Base-by-base conservation (phyloP, 2,888 invertebrate genomes). In the Cantharis lateralis region DNA sequence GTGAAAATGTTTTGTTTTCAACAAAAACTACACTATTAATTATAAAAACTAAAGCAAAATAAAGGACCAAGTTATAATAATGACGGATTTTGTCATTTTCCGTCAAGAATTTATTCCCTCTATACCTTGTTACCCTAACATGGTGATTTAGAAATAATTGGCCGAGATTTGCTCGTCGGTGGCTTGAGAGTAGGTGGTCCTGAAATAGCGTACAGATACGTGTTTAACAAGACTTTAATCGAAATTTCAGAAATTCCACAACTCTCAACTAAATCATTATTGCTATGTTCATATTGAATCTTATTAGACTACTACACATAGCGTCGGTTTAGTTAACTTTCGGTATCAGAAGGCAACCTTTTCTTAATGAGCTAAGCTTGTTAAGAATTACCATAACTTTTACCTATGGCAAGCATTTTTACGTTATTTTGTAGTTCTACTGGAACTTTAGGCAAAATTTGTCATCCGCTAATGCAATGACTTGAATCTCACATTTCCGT, bases 171-270 rank as follows among this genome's bases (percentile, higher is more conserved):
- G 81, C 80, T 79, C 81, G 77, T 76, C 71, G 75, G 79, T 74
- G 75, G 78, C 71, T 78, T 77, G 78, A 81, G 74, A 81, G 80
- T 83, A 82, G 83, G 83, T 83, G 83, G 82, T 80, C 81, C 72
- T 79, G 77, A 79, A 66, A 66, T 24, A 81, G 82, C 72, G 77
- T 83, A 81, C 80, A 81, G 84, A 83, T 83, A 85, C 84, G 82
- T 84, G 84, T 84, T 84, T 84, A 83, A 85, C 85, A 84, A 83
- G 84, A 84, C 84, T 86, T 85, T 86, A 86, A 86, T 86, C 86
- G 85, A 86, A 86, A 86, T 86, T 85, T 85, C 84, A 85, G 82
- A 82, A 82, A 86, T 86, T 86, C 86, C 85, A 79, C 83, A 84
- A 84, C 85, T 86, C 85, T 83, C 83, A 83, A 82, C 84, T 80